Conservation (phyloP, 2,797 vertebrate species). For the Pipistrellus nathusii region DNA sequence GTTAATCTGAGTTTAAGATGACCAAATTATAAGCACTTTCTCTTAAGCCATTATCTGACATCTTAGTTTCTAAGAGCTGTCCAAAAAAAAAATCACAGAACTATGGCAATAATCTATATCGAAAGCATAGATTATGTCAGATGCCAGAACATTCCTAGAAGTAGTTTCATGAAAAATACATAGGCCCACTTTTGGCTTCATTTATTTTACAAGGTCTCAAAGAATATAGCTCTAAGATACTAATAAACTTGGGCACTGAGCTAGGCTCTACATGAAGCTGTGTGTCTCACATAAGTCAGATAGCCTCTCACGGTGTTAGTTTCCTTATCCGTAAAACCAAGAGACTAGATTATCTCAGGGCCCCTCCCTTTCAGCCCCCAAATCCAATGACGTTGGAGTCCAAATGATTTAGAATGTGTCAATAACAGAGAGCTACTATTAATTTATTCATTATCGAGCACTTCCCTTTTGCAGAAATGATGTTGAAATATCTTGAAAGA, state of each 20-base stretch:
- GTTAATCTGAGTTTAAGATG: background rate
- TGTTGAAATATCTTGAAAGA: slow-evolving; percentile 27
- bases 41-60: slow-evolving; percentile 7
- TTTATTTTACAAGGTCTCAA: slow-evolving; percentile 29
- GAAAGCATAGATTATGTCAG: slow-evolving; percentile 8
- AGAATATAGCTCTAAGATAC: background rate
- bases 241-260: background rate
- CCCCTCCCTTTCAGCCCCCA: background rate
- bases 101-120: background rate
- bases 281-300: background rate
- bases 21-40: slow-evolving; percentile 15
- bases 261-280: background rate
- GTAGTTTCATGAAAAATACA: slow-evolving; percentile 37
- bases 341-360: background rate
- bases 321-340: slow-evolving; percentile 10
- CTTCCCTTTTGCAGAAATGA: background rate
- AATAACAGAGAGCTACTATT: background rate
- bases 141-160: slow-evolving; percentile 19
- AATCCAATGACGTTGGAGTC: background rate
- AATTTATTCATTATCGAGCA: background rate
- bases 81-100: background rate
- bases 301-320: background rate
- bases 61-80: background rate
- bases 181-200: slow-evolving; percentile 18
- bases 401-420: slow-evolving; percentile 44